A percentile compares a stretch with the other conserved stretches of the same genome.
These are phyloP conservation scores for Sparus aurata DNA, from an alignment of 2,797 vertebrate genomes.

Conservation along the genomic window DNA sequence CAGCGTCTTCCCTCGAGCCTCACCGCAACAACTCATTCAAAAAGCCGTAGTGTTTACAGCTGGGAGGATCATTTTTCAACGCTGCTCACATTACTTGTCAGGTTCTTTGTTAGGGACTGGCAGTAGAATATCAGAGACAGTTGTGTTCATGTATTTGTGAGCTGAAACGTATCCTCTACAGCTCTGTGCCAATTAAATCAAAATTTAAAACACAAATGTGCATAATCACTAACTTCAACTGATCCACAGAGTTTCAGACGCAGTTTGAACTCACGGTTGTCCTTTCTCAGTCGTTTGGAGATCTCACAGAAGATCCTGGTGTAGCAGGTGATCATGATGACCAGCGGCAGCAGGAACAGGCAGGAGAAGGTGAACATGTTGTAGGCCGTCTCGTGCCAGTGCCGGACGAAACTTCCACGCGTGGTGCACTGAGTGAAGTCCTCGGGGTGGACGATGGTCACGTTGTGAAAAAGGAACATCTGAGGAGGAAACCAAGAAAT, in stretches of 20 bases:
- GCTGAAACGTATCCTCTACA: not conserved
- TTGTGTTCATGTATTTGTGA: not conserved
- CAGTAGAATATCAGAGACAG: not conserved
- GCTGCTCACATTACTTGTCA: not conserved
- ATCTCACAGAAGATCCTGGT: slow-evolving; percentile 90
- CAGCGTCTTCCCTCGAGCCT: not conserved
- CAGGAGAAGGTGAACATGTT: slow-evolving; percentile 92
- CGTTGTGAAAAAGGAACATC: slow-evolving; percentile 89
- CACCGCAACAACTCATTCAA: not conserved
- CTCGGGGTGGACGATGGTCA: slow-evolving; percentile 83
- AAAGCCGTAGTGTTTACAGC: not conserved
- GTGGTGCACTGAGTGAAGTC: slow-evolving; percentile 94
- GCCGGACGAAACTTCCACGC: slow-evolving; percentile 85
- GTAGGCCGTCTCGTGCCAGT: slow-evolving; percentile 91
- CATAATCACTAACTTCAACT: not conserved
- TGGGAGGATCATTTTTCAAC: not conserved
- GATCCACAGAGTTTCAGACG: not conserved
- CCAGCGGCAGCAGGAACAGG: slow-evolving; percentile 90
- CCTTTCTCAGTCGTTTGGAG: slow-evolving; percentile 87
- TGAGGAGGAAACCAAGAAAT: slow-evolving; percentile 55
- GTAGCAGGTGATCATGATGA: slow-evolving; percentile 93
- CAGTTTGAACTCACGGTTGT: slow-evolving; percentile 82
- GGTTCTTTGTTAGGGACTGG: not conserved
- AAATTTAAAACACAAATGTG: no score
- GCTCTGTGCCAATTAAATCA: not conserved